A percentile compares a stretch with the other conserved stretches of the same genome.
phyloP scores from a whole-genome alignment of 2,113 vertebrate genomes.

The Vombatus ursinus region DNA sequence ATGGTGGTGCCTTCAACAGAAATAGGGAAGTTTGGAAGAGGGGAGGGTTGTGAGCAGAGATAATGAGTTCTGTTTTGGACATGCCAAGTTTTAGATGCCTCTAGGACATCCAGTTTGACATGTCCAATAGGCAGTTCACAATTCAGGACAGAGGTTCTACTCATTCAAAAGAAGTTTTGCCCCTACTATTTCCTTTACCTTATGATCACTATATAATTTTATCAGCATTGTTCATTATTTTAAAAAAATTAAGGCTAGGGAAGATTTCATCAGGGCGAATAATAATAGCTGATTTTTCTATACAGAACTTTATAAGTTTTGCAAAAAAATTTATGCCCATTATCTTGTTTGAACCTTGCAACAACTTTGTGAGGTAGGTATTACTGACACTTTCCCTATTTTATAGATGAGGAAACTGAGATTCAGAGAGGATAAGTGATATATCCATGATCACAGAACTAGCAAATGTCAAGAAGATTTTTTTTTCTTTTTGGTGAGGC shows the following conservation, averaged over 20 bases:
- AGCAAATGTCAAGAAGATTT: no score
- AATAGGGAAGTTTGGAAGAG: background rate
- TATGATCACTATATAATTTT: background rate
- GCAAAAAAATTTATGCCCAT: background rate
- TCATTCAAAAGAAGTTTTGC: background rate
- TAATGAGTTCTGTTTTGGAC: no score
- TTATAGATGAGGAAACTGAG: no score
- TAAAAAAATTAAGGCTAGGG: background rate
- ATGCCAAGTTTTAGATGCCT: background rate
- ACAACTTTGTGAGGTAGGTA: background rate
- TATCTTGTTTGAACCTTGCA: background rate
- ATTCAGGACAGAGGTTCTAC: background rate
- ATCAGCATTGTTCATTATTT: background rate
- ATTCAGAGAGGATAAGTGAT: no score
- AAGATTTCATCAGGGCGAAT: background rate
- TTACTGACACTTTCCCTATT: no score
- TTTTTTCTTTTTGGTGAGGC: no score
- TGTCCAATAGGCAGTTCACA: background rate
- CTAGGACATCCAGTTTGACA: background rate
- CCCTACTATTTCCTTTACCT: background rate
- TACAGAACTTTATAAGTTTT: background rate
- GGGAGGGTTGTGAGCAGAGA: no score
- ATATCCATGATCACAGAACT: no score
- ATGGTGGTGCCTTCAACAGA: background rate
- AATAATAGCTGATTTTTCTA: background rate